These are phyloP conservation scores for Habroteleia sp. DNA, from an alignment of 2,888 invertebrate genomes.

Conservation along the genomic window DNA sequence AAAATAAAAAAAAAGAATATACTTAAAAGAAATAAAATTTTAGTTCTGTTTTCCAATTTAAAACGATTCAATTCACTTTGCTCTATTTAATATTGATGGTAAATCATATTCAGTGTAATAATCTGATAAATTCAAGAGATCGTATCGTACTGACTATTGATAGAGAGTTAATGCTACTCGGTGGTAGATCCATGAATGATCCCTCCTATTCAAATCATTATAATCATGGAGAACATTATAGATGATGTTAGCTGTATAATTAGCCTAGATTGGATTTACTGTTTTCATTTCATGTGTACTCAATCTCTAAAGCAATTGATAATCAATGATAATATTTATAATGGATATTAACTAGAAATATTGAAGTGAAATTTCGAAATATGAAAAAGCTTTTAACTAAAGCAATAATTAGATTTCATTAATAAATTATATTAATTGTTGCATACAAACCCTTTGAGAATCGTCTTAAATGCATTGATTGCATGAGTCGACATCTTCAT, in stretches of 20 bases:
- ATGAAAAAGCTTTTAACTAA: no score
- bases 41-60: no score
- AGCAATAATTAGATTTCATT: no score
- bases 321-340: not conserved
- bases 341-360: not conserved
- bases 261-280: constrained; percentile 18
- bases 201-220: constrained; percentile 25
- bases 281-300: constrained; percentile 13
- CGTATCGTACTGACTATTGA: constrained; percentile 27
- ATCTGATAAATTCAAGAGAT: constrained; percentile 27
- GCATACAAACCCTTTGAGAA: constrained; percentile 5
- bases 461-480: constrained; percentile 23
- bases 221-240: constrained; percentile 31
- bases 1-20: no score
- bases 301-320: not conserved
- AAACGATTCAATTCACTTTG: no score
- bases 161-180: constrained; percentile 40
- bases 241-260: constrained; percentile 35
- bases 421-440: constrained; percentile 17
- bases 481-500: constrained; percentile 26
- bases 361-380: not conserved
- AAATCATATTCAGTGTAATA: no score
- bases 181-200: constrained; percentile 19
- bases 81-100: no score
- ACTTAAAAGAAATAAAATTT: no score